Conservation (phyloP, 2,888 invertebrate genomes). For the Drosophila prolongata region DNA sequence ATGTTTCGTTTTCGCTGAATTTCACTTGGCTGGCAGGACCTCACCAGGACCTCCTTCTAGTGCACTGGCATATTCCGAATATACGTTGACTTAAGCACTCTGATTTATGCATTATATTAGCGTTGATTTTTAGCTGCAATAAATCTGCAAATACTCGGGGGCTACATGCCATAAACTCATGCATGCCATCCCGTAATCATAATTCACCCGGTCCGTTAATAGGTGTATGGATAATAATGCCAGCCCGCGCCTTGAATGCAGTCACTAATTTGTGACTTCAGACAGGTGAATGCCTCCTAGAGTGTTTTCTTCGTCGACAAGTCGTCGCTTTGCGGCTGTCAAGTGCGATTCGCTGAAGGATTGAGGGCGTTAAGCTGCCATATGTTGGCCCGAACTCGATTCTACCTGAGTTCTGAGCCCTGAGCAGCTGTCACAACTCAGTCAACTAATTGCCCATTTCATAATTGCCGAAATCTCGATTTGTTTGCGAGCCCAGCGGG, state of each 20-base stretch:
- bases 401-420: conserved; percentile 18
- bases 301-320: conserved; percentile 6
- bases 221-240: conserved; percentile 1
- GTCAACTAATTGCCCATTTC: conserved; percentile 31
- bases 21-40: conserved; percentile 53
- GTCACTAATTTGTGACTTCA: conserved; percentile 11
- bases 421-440: conserved; percentile 24
- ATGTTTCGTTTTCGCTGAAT: conserved; percentile 70
- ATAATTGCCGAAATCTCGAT: conserved; percentile 26
- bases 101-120: conserved; percentile 76
- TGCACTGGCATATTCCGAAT: conserved; percentile 8
- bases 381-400: conserved; percentile 5
- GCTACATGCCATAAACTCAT: conserved; percentile 27
- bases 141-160: conserved; percentile 59
- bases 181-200: conserved; percentile 37
- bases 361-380: conserved; percentile 3
- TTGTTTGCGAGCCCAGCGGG: conserved; percentile 5
- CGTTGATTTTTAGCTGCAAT: conserved; percentile 67
- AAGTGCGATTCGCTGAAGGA: conserved; percentile 13
- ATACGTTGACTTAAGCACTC: conserved; percentile 66
- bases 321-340: conserved; percentile 13
- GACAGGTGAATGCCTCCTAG: conserved; percentile 25
- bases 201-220: conserved; percentile 32
- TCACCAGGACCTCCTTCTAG: not conserved
- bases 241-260: not conserved